phyloP scores from a whole-genome alignment of 2,888 invertebrate species.

The Lymantria dispar region DNA sequence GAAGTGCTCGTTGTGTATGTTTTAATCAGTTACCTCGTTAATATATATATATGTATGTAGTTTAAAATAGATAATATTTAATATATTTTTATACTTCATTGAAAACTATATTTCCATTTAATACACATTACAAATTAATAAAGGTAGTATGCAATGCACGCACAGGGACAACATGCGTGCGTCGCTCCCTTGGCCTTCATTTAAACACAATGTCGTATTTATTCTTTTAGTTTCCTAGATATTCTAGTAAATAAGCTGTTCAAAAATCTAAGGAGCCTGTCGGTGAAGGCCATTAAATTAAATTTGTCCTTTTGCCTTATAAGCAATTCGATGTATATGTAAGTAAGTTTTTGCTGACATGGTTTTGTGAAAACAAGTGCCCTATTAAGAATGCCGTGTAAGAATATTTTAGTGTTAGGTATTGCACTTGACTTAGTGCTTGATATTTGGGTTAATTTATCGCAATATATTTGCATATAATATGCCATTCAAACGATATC shows the following conservation, averaged over 20 bases:
- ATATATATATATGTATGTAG: no score
- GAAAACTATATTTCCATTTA: constrained; percentile 19
- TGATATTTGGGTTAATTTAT: neutral
- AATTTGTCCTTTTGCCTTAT: constrained; percentile 1
- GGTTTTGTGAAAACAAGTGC: neutral
- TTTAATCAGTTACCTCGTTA: no score
- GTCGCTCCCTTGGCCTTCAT: constrained; percentile 51
- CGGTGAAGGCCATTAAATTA: constrained; percentile 4
- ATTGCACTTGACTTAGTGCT: neutral
- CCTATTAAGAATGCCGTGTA: neutral
- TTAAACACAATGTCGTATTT: constrained; percentile 39
- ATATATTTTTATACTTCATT: no score
- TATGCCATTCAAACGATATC: constrained; percentile 10
- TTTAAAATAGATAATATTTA: no score
- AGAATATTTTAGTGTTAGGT: no score
- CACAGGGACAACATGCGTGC: constrained; percentile 37
- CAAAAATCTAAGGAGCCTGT: constrained; percentile 1
- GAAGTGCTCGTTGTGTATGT: no score
- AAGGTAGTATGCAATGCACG: constrained; percentile 46
- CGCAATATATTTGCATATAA: neutral
- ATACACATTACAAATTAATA: constrained; percentile 6
- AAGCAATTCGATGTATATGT: neutral
- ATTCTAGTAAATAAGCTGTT: constrained; percentile 12
- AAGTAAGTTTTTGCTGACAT: neutral
- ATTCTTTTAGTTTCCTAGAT: constrained; percentile 31